Conservation (phyloP, 2,888 invertebrate genomes). For the Pherbina coryleti region DNA sequence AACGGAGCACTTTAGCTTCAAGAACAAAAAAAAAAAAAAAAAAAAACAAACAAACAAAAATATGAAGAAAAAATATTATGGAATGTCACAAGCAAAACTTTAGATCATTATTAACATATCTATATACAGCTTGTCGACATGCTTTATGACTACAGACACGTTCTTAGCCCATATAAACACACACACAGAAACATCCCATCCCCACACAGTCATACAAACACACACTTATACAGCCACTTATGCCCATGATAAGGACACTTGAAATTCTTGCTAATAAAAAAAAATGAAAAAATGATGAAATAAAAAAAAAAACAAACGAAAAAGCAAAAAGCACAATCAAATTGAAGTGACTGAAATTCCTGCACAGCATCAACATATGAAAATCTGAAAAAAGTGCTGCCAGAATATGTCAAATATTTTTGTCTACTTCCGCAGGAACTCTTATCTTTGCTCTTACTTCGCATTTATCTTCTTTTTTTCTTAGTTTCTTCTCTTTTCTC, state of each 20-base stretch:
- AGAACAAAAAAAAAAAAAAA: not conserved
- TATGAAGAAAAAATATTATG: not conserved
- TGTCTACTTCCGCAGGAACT: no score
- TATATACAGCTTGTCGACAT: not conserved
- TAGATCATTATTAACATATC: constrained; percentile 3
- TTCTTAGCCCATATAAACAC: not conserved
- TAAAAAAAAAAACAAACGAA: no score
- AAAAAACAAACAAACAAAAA: not conserved
- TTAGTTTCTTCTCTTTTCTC: not conserved
- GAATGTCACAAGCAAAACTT: not conserved
- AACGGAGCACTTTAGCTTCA: not conserved
- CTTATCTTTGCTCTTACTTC: not conserved
- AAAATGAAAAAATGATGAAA: no score
- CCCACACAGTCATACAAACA: not conserved
- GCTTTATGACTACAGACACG: not conserved
- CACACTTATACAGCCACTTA: no score
- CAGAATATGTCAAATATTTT: no score
- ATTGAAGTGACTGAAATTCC: no score
- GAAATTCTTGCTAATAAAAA: no score
- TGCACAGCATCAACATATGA: no score
- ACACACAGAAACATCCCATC: not conserved
- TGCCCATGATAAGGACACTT: no score
- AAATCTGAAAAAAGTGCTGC: no score
- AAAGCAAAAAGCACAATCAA: no score
- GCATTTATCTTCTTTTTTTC: no score